Evolutionary conservation across 2,797 vertebrate species (phyloP).

Genomic region (Takifugu ocellatus): DNA sequence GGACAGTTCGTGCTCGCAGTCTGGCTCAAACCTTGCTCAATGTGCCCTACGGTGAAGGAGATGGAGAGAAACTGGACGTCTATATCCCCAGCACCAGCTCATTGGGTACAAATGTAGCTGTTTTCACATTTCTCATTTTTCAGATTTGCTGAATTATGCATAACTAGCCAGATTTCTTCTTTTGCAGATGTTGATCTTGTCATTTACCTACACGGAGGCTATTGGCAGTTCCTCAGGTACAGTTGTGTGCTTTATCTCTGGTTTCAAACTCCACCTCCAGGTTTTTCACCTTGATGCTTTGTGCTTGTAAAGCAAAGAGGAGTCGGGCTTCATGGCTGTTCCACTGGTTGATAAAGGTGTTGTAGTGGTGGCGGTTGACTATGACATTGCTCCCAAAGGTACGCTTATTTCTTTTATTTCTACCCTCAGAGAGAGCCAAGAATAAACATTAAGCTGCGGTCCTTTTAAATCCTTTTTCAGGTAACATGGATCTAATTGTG

Average conservation of each 20-base stretch:
- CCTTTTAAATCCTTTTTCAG: slow-evolving; percentile 54
- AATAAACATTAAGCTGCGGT: slow-evolving; percentile 1
- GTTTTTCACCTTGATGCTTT: slow-evolving; percentile 13
- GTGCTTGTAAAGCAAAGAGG: slow-evolving; percentile 79
- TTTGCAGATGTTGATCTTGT: slow-evolving; percentile 80
- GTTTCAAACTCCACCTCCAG: background rate
- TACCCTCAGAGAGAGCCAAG: slow-evolving; percentile 1
- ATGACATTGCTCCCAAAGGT: slow-evolving; percentile 90
- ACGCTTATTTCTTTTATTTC: slow-evolving; percentile 11
- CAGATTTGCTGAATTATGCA: background rate
- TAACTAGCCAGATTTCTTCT: slow-evolving; percentile 12
- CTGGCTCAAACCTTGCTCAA: slow-evolving; percentile 71
- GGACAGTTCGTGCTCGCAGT: slow-evolving; percentile 75
- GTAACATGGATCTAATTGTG: slow-evolving; percentile 88
- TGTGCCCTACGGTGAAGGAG: slow-evolving; percentile 80
- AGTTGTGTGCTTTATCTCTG: background rate
- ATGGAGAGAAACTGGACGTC: slow-evolving; percentile 84
- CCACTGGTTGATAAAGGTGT: slow-evolving; percentile 78
- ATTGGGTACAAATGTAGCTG: slow-evolving; percentile 60
- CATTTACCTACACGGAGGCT: slow-evolving; percentile 92
- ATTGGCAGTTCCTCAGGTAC: slow-evolving; percentile 94
- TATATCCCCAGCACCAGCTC: slow-evolving; percentile 78
- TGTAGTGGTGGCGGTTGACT: slow-evolving; percentile 81
- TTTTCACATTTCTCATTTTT: background rate
- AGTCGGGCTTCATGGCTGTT: slow-evolving; percentile 85